These are phyloP conservation scores for Xiphorhynchus erythropygius DNA, from an alignment of 2,797 vertebrate genomes.

Conservation along the genomic window DNA sequence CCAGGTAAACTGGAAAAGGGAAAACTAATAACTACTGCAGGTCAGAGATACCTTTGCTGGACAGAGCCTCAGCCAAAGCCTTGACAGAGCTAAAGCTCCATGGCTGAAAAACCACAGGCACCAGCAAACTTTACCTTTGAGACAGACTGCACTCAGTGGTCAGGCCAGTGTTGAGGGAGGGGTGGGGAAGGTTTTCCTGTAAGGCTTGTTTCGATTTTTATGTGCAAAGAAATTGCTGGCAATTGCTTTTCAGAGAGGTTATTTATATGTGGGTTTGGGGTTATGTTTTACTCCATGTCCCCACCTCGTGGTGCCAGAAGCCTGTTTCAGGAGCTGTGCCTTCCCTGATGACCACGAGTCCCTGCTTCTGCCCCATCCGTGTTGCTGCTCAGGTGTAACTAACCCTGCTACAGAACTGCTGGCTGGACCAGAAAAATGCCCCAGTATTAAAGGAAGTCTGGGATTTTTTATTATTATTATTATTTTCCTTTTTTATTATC, in stretches of 20 bases:
- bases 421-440: background rate
- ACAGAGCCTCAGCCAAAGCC: background rate
- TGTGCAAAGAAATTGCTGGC: background rate
- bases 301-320: background rate
- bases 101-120: background rate
- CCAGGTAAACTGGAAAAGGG: background rate
- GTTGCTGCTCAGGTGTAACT: fast-evolving
- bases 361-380: background rate
- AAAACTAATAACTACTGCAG: background rate
- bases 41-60: background rate
- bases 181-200: background rate
- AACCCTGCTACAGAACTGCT: no score
- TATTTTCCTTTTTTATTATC: background rate
- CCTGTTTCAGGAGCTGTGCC: background rate
- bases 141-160: background rate
- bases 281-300: background rate
- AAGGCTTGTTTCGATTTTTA: background rate
- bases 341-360: fast-evolving
- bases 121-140: background rate
- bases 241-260: background rate
- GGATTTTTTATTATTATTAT: background rate
- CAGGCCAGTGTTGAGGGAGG: background rate
- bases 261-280: background rate
- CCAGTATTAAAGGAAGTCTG: background rate
- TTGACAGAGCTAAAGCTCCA: background rate